Evolutionary conservation across 2,888 invertebrate genomes (phyloP).

Genomic region (Agrochola macilenta): DNA sequence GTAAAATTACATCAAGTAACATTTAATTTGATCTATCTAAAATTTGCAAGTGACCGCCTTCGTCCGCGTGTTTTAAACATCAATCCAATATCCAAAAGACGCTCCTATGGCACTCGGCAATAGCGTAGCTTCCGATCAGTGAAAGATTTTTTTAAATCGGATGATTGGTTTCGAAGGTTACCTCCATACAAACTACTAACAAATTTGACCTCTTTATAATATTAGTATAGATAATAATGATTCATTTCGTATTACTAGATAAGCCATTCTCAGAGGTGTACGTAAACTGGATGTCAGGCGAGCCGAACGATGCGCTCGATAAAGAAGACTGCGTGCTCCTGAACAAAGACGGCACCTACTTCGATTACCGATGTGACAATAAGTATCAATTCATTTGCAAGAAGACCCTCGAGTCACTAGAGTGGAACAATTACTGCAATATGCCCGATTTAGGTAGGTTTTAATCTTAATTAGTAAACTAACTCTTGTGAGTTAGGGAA

Average conservation of each 20-base stretch:
- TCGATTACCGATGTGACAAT: slow-evolving; percentile 67
- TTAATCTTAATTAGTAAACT: too few species aligned
- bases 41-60: too few species aligned
- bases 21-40: too few species aligned
- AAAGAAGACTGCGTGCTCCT: background rate
- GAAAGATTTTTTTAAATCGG: background rate
- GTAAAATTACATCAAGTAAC: too few species aligned
- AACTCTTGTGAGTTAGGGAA: background rate
- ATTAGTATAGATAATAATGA: background rate
- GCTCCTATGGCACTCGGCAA: too few species aligned
- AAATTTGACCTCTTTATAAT: background rate
- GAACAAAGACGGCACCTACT: background rate
- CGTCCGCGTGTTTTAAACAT: too few species aligned
- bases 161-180: background rate
- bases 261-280: background rate
- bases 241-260: background rate
- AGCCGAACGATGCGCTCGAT: background rate
- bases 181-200: background rate
- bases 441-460: slow-evolving; percentile 76
- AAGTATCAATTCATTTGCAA: slow-evolving; percentile 81
- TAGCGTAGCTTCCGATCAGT: too few species aligned
- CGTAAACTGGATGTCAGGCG: background rate
- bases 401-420: slow-evolving; percentile 73
- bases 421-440: slow-evolving; percentile 80
- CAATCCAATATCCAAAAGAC: too few species aligned